Base-by-base conservation (phyloP, 1,140 invertebrate genomes). In the Leptopilina clavipes region DNA sequence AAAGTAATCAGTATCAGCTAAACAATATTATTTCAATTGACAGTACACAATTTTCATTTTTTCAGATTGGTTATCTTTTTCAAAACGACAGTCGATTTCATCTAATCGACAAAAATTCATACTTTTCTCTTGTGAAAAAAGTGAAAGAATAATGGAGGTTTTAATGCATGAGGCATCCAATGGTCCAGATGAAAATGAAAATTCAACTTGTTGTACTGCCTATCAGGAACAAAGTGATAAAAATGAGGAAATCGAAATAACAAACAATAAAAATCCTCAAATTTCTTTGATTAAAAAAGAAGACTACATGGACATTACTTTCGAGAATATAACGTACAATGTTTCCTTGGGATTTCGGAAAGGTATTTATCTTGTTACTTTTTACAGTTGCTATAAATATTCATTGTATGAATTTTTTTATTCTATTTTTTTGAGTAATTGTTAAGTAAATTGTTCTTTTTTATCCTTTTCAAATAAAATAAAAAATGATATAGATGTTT, bases 301-400 rank as follows among this genome's bases (percentile, higher is more conserved):
- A 43, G 90, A 93, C 18, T 91, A 92, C 0, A 90, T 95, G 11
- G 93, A 95, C 80, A 93, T 95, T 45, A 91, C 92, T 17, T 95
- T 95, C 83, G 92, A 93, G 25, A 92, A 95, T 75, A 91, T 95
- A 76, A 92, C 91, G 3, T 94, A 93, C 80, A 94, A 92, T 0
- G 94, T 94, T n/a, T 93, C 92, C 19, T 89, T 94, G 19, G 94
- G 94, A 65, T 93, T 93, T 77, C 92, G 92, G 82, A 94, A 93
- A 92, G 94, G 94, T 95, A 85, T 31, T 65, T 65, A 5, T 77
- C 9, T 45, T 71, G 52, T 54, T n/a, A n/a, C n/a, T n/a, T 22
- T 48, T 48, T 48, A 3, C 10, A n/a, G 14, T 48, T 48, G 11
- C 2, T 48, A 0, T n/a, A 5, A n/a, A 48, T 48, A 48, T 48